A percentile compares a stretch with the other conserved stretches of the same genome.
phyloP scores from a whole-genome alignment of 1,140 invertebrate species.

The Cotesia glomerata region DNA sequence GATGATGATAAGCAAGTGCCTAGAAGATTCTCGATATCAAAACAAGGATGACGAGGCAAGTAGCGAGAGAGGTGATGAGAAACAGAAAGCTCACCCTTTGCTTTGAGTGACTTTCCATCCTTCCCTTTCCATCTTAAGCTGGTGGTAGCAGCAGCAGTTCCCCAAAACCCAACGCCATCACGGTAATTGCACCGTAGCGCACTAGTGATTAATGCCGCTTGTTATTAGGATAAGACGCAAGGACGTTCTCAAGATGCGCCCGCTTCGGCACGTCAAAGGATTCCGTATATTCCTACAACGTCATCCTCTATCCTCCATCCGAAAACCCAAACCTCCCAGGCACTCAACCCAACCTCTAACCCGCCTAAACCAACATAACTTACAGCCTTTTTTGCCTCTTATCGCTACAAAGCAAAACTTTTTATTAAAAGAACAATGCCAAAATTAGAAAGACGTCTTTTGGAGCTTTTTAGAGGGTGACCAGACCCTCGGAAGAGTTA shows the following conservation, averaged over 20 bases:
- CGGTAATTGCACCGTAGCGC: conserved; percentile 47
- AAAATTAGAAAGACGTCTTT: conserved; percentile 3
- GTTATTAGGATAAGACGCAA: conserved; percentile 49
- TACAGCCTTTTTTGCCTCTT: background rate
- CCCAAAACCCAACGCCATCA: conserved; percentile 43
- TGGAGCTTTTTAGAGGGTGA: conserved; percentile 34
- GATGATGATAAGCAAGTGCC: too few species aligned
- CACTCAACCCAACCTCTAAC: background rate
- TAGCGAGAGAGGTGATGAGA: background rate
- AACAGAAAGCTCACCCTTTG: conserved; percentile 32
- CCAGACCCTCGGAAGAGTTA: conserved; percentile 18
- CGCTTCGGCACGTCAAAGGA: conserved; percentile 33
- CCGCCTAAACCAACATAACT: background rate
- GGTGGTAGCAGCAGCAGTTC: background rate
- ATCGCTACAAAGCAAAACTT: background rate
- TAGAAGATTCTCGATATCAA: too few species aligned
- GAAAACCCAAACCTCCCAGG: background rate
- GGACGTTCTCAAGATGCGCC: conserved; percentile 39
- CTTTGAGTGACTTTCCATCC: conserved; percentile 28
- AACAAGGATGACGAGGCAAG: background rate
- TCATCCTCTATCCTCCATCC: background rate
- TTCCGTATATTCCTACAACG: conserved; percentile 14
- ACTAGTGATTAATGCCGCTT: conserved; percentile 50
- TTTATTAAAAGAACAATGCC: background rate
- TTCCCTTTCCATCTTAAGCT: conserved; percentile 4